These are phyloP conservation scores for Boleophthalmus pectinirostris DNA, from an alignment of 2,113 vertebrate species.

Conservation along the genomic window DNA sequence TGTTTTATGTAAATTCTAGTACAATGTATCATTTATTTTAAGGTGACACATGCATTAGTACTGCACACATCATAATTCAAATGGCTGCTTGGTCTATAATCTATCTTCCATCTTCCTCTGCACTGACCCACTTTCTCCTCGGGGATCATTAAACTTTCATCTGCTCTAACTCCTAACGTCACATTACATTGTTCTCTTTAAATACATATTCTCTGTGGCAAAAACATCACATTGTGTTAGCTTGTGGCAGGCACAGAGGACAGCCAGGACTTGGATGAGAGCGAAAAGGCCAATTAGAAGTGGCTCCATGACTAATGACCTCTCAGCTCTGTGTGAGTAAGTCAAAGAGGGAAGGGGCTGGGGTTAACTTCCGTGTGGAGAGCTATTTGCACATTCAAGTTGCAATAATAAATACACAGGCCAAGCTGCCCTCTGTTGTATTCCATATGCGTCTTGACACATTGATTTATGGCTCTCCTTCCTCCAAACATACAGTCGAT, in stretches of 20 bases:
- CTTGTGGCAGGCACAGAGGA: constrained; percentile 37
- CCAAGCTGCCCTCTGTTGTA: constrained; percentile 8
- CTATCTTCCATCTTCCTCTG: constrained; percentile 31
- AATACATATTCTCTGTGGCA: constrained; percentile 20
- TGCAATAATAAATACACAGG: constrained; percentile 39
- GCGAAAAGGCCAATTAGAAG: constrained; percentile 11
- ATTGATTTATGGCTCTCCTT: constrained; percentile 59
- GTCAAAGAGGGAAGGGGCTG: constrained; percentile 47
- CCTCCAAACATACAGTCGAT: constrained; percentile 46
- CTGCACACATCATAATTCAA: constrained; percentile 27
- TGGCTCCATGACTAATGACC: constrained; percentile 57
- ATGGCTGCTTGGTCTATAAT: constrained; percentile 36
- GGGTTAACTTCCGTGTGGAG: constrained; percentile 36
- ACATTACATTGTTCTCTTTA: constrained; percentile 9
- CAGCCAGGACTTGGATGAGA: constrained; percentile 18
- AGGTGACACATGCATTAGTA: constrained; percentile 11
- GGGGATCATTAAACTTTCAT: constrained; percentile 65
- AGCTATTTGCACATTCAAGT: constrained; percentile 48
- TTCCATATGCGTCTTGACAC: constrained; percentile 51
- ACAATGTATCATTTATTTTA: constrained; percentile 13
- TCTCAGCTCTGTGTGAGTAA: constrained; percentile 40
- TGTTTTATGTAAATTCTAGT: background rate
- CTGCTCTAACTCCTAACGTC: constrained; percentile 46
- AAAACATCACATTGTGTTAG: constrained; percentile 19
- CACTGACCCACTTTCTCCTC: constrained; percentile 61